Percentiles rank a stretch among this genome's conserved stretches.
These are phyloP conservation scores for Megalops cyprinoides DNA, from an alignment of 2,797 vertebrate species.

Conservation along the genomic window DNA sequence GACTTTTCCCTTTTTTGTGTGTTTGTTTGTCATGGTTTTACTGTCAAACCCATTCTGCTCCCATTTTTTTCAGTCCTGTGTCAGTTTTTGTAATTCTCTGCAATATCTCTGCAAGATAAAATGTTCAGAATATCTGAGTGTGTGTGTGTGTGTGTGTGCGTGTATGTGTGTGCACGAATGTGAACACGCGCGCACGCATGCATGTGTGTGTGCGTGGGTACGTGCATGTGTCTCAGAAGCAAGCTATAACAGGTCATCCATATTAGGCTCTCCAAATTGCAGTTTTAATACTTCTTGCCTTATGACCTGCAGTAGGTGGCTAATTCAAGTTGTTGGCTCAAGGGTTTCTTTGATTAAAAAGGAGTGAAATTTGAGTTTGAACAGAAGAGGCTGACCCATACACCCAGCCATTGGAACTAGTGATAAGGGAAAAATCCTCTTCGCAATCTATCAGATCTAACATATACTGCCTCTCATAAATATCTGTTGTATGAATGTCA, in stretches of 20 bases:
- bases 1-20: neutral
- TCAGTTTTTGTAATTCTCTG: too few species aligned
- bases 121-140: neutral
- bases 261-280: neutral
- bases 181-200: too few species aligned
- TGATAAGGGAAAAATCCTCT: too few species aligned
- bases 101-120: too few species aligned
- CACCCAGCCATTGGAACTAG: neutral
- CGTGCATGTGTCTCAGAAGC: too few species aligned
- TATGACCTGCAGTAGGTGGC: neutral
- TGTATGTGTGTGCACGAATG: too few species aligned
- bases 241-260: too few species aligned
- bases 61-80: neutral
- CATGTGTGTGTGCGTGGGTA: too few species aligned
- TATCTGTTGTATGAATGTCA: neutral
- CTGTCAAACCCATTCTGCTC: neutral
- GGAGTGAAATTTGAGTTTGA: neutral
- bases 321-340: neutral
- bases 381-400: neutral
- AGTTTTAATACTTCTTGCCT: neutral
- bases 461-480: neutral
- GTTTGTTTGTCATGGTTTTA: neutral
- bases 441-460: too few species aligned
- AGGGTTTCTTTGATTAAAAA: neutral
- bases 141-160: neutral